Conservation (phyloP, 1,140 invertebrate species). For the Arctopsyche grandis region DNA sequence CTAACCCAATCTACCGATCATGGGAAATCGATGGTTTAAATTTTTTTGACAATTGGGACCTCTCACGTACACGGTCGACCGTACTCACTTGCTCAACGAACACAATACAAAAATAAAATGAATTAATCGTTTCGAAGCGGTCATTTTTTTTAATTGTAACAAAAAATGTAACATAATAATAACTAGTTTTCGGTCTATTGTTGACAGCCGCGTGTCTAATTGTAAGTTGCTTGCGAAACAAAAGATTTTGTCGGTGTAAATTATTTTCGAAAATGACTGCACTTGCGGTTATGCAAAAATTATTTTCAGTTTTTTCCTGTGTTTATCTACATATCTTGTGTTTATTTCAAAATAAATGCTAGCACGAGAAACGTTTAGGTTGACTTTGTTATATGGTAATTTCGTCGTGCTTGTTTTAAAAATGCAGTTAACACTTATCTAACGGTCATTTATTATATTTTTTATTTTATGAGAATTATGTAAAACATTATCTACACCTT, state of each 20-base stretch:
- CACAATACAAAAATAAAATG: not conserved
- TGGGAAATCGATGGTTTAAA: not conserved
- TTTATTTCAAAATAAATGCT: too few species aligned
- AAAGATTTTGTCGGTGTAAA: not conserved
- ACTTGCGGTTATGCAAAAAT: too few species aligned
- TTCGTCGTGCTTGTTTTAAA: too few species aligned
- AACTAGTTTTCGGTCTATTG: constrained; percentile 14
- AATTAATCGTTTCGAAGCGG: constrained; percentile 9
- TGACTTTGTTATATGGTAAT: too few species aligned
- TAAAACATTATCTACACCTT: too few species aligned
- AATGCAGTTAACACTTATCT: too few species aligned
- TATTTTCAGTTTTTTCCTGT: too few species aligned
- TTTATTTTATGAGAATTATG: too few species aligned
- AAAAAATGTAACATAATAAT: not conserved
- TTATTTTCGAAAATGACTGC: not conserved
- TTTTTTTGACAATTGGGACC: not conserved
- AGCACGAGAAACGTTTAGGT: too few species aligned
- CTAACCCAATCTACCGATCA: constrained; percentile 1
- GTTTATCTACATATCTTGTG: too few species aligned
- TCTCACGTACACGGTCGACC: not conserved
- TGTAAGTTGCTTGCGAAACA: constrained; percentile 5
- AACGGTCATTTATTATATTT: too few species aligned
- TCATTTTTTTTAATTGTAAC: constrained; percentile 17
- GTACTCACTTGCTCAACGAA: not conserved
- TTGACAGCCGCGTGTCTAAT: constrained; percentile 27